Evolutionary conservation across 2,113 vertebrate genomes (phyloP), one percentile per base, ranked within the genome.

Genomic region (Odontesthes bonariensis): DNA sequence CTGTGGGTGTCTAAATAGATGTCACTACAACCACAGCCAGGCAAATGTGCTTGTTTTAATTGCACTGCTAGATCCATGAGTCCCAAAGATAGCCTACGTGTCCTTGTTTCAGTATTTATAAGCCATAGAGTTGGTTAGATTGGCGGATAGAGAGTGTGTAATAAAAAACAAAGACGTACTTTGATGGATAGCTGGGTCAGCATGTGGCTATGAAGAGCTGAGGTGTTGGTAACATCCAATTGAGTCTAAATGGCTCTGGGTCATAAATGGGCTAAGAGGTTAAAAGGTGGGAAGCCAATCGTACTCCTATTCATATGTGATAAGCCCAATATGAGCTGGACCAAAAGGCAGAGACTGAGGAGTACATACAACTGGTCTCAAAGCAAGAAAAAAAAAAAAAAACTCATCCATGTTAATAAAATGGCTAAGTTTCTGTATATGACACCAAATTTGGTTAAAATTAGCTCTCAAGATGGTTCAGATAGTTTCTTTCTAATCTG

Each of bases 141-240:
- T 76, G 80, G 82, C 74, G 71, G 83, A 88, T 85, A 88, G 78
- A 80, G 85, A 75, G 80, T 85, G 87, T 75, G 84, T 87, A 87
- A 89, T 88, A 91, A 86, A 89, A 90, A 81, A 85, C 71, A 88
- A 82, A 83, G 86, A 83, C 82, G 5, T 83, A 88, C 76, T 85
- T 53, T 92, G 89, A 92, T 90, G 80, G 88, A 91, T 91, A 84
- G 75, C 69, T 40, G 31, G 90, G 92, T 92, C 90, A 91, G 59
- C 11, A 3, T 59, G 67, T 79, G 84, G 90, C 86, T 86, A 70
- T 69, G 69, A 75, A 89, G 69, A 85, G 84, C 83, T 74, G 86
- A 89, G 81, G 81, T 88, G 88, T 83, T 91, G 90, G 86, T 91
- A 91, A 90, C 88, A 90, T 91, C 85, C 86, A 93, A 92, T 93